Evolutionary conservation across 2,888 invertebrate species (phyloP).

Genomic region (Caenorhabditis virilis): DNA sequence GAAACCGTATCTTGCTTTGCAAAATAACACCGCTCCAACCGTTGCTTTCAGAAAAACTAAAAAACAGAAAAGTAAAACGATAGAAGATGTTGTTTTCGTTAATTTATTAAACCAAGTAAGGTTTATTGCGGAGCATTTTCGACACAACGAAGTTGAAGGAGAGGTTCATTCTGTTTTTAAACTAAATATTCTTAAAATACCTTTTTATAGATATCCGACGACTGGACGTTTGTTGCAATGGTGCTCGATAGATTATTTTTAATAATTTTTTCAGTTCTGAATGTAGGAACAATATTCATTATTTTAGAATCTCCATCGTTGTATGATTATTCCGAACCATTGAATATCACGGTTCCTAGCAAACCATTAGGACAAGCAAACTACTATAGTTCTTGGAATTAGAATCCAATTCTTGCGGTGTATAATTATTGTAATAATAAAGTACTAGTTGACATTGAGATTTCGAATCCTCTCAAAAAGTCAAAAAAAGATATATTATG

Average conservation of each 20-base stretch:
- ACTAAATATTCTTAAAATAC: no score
- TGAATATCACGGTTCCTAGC: conserved; percentile 65
- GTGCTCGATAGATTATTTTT: conserved; percentile 66
- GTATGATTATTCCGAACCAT: conserved; percentile 59
- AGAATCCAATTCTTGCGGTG: neutral
- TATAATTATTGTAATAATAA: neutral
- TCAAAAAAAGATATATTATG: neutral
- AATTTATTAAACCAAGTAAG: conserved; percentile 65
- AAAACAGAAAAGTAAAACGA: conserved; percentile 42
- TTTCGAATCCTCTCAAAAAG: no score
- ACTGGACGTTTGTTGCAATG: conserved; percentile 68
- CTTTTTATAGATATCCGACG: conserved; percentile 60
- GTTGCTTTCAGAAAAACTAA: conserved; percentile 49
- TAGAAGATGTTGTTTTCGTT: conserved; percentile 63
- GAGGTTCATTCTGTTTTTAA: conserved; percentile 54
- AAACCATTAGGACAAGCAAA: conserved; percentile 65
- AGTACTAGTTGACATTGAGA: no score
- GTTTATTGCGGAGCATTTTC: conserved; percentile 68
- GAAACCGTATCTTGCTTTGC: conserved; percentile 39
- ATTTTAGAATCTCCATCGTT: conserved; percentile 67
- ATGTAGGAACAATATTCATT: conserved; percentile 64
- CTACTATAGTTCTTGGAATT: conserved; percentile 39
- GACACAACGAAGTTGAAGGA: conserved; percentile 62
- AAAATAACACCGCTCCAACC: conserved; percentile 45
- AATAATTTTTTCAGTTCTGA: conserved; percentile 66